Evolutionary conservation across 2,888 invertebrate species (phyloP), one percentile per base, ranked within the genome.

Genomic region (Andrena flavipes): DNA sequence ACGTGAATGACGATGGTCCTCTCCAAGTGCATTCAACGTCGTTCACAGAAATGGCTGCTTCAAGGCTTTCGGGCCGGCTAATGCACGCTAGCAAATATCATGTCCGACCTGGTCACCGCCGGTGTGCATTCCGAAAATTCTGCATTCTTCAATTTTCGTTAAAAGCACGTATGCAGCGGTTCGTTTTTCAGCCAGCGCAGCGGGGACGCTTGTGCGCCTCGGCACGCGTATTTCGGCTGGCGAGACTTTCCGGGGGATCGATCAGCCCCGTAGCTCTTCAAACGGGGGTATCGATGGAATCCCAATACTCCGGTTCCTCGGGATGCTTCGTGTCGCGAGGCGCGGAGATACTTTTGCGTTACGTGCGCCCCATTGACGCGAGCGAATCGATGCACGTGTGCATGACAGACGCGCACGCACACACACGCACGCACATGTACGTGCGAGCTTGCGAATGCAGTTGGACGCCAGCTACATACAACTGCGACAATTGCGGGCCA

Each of bases 401-500:
- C 75, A 69, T 72, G 63, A 51, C 48, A 23, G 42, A 4, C n/a
- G 6, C 16, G 23, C 42, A 54, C n/a, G n/a, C 65, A 62, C 62
- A 60, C 42, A 30, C 60, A 33, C 56, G 54, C 71, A 65, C 82
- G 79, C 67, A 74, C 79, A 76, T 84, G 69, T 49, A 59, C 33
- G 59, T 33, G 8, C 20, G 26, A 60, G 63, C 16, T 64, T 69
- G 49, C 65, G 30, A 70, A 64, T 64, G 67, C 69, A 72, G 72
- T 64, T 60, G 76, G 78, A 75, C 49, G 70, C 65, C 68, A 77
- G 82, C 75, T 84, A 87, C 85, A 75, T 84, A 87, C 85, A 89
- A 80, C 84, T 86, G 89, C 84, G 89, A 90, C 89, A 89, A 90
- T 90, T 89, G 86, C 81, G 86, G 82, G 76, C 83, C 85, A 87